phyloP scores from a whole-genome alignment of 2,888 invertebrate genomes.

The Ferdinandea cuprea region DNA sequence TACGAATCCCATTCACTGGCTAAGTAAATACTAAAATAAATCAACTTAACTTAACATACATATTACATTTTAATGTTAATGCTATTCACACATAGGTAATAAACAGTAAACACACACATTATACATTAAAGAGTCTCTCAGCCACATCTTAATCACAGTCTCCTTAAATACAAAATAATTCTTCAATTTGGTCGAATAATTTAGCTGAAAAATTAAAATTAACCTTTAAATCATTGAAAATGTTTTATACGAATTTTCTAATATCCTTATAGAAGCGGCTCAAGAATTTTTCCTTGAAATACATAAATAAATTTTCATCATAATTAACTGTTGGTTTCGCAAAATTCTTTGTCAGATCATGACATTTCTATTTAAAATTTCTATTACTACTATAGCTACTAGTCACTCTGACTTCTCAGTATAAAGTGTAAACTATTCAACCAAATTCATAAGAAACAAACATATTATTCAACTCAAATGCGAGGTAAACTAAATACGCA shows the following conservation, averaged over 20 bases:
- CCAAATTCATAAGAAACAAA: slow-evolving; percentile 16
- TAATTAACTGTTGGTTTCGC: no score
- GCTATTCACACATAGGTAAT: slow-evolving; percentile 39
- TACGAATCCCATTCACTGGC: slow-evolving; percentile 8
- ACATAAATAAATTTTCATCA: no score
- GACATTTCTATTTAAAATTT: background rate
- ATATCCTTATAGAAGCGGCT: no score
- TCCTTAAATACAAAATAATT: slow-evolving; percentile 76
- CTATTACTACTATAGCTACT: background rate
- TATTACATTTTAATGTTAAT: slow-evolving; percentile 10
- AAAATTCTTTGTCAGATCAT: background rate
- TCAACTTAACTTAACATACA: slow-evolving; percentile 17
- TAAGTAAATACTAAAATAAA: slow-evolving; percentile 4
- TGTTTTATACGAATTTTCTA: no score
- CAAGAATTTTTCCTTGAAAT: no score
- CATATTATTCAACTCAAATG: slow-evolving; percentile 31
- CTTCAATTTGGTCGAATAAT: background rate
- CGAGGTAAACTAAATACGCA: slow-evolving; percentile 46
- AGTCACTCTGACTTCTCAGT: no score
- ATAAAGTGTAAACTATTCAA: slow-evolving; percentile 30
- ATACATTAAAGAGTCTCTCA: slow-evolving; percentile 73
- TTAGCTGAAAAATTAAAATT: background rate
- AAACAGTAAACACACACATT: slow-evolving; percentile 35
- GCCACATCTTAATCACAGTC: slow-evolving; percentile 82
- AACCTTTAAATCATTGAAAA: no score